Base-by-base conservation (phyloP, 2,888 invertebrate genomes). In the Phengaris arion region DNA sequence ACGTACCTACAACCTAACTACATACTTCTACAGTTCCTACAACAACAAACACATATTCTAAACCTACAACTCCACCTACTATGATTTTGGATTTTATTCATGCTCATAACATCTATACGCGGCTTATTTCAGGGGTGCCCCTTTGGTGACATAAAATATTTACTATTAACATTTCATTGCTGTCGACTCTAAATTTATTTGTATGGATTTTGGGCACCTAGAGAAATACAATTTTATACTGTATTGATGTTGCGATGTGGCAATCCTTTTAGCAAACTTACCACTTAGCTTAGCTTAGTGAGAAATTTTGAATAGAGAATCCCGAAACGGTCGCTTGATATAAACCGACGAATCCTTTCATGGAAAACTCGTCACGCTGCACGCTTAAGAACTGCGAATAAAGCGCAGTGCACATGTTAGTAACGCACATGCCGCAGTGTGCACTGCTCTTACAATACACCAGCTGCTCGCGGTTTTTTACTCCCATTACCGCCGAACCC, bases 401-500 rank as follows among this genome's bases (percentile, higher is more conserved):
- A 69, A 69, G 51, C 6, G 52, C 12, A 12, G 10, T 64, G 64
- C 64, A 64, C 64, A 64, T 64, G 64, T 64, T 64, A 57, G 35
- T 35, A 64, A 9, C 70, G 70, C 70, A 70, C 15, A 51, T 70
- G 48, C 48, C 70, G 51, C 72, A 54, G 7, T 52, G 35, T 52
- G 72, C 35, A 15, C 52, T 22, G 13, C 72, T 22, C 72, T 5
- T 10, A 70, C 51, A 70, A 70, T 70, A 12, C 72, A 72, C 72
- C 72, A 72, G 72, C 72, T 54, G 72, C 54, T 15, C 35, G 51
- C 51, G 52, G 54, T 72, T 72, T 72, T 72, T 72, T 72, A 72
- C 72, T 2, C 51, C 70, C 70, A 52, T 70, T 52, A 70, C 22
- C 52, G 52, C 13, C 54, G 15, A 12, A 22, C 35, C 54, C 54